Evolutionary conservation across 2,888 invertebrate species (phyloP).

Genomic region (Melinaea marsaeus): DNA sequence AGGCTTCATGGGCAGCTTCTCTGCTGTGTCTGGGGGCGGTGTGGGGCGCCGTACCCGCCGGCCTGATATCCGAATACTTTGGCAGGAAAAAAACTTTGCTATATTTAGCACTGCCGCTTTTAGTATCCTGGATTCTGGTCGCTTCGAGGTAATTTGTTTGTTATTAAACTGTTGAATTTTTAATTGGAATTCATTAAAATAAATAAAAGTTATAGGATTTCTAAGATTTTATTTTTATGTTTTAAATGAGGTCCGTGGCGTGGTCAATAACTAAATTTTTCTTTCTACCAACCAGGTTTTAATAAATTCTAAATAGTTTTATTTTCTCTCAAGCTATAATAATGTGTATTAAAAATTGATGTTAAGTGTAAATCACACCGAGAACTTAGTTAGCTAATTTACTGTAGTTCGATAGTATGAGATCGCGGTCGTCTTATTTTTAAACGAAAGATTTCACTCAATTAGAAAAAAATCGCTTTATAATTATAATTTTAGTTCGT

Average conservation of each 20-base stretch:
- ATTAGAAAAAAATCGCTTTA: too few relatives aligned
- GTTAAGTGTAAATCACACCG: not conserved
- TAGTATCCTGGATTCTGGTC: slow-evolving; percentile 77
- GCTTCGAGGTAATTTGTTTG: slow-evolving; percentile 66
- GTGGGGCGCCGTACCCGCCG: slow-evolving; percentile 76
- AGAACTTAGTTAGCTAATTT: too few relatives aligned
- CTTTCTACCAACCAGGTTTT: too few relatives aligned
- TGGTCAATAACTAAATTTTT: too few relatives aligned
- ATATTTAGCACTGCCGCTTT: slow-evolving; percentile 71
- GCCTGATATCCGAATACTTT: slow-evolving; percentile 72
- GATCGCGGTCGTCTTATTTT: too few relatives aligned
- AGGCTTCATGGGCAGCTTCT: slow-evolving; percentile 77
- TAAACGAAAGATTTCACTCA: too few relatives aligned
- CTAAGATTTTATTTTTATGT: too few relatives aligned
- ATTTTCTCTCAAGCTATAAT: too few relatives aligned
- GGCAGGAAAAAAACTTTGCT: slow-evolving; percentile 77
- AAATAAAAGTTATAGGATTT: too few relatives aligned
- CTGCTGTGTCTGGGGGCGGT: slow-evolving; percentile 76
- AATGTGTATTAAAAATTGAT: not conserved
- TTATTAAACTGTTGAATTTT: not conserved
- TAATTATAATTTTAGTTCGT: not conserved
- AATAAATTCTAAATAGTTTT: too few relatives aligned
- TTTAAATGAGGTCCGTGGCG: too few relatives aligned
- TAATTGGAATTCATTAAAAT: not conserved
- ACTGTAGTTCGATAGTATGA: too few relatives aligned